These are phyloP conservation scores for Astreopora myriophthalma DNA, from an alignment of 64 coral and sea anemone species.

Conservation along the genomic window DNA sequence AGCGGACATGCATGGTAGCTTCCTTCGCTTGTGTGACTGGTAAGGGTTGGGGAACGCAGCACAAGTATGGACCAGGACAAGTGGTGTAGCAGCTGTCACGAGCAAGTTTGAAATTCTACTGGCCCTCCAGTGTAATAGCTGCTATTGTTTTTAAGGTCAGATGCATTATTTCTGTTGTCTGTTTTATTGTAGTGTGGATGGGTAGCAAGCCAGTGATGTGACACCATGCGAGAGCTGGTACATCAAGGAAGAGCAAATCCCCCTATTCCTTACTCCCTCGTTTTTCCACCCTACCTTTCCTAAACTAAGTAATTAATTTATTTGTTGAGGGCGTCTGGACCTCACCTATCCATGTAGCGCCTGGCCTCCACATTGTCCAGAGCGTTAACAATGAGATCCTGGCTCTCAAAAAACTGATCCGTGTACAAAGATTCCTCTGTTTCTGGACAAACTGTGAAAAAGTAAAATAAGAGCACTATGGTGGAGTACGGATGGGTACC, in stretches of 20 bases:
- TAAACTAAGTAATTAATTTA: background rate
- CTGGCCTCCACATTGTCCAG: slow-evolving; percentile 95
- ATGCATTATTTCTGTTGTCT: no score
- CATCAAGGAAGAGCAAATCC: background rate
- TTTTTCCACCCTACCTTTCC: background rate
- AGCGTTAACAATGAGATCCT: slow-evolving; percentile 91
- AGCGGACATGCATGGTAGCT: background rate
- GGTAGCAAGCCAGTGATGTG: no score
- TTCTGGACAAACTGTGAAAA: slow-evolving; percentile 79
- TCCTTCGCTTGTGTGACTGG: no score
- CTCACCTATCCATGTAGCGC: slow-evolving; percentile 93
- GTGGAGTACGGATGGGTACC: no score
- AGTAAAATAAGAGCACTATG: background rate
- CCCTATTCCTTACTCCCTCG: background rate
- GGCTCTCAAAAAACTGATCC: slow-evolving; percentile 83
- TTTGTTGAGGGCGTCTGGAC: background rate
- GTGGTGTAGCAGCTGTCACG: no score
- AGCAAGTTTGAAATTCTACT: no score
- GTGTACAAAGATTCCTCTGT: slow-evolving; percentile 83
- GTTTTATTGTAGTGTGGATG: no score
- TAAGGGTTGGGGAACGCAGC: no score
- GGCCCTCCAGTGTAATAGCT: no score
- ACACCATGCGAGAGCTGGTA: no score
- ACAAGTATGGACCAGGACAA: no score
- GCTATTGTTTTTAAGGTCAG: no score